Base-by-base conservation (phyloP, 2,797 vertebrate genomes). In the Vireo griseus region DNA sequence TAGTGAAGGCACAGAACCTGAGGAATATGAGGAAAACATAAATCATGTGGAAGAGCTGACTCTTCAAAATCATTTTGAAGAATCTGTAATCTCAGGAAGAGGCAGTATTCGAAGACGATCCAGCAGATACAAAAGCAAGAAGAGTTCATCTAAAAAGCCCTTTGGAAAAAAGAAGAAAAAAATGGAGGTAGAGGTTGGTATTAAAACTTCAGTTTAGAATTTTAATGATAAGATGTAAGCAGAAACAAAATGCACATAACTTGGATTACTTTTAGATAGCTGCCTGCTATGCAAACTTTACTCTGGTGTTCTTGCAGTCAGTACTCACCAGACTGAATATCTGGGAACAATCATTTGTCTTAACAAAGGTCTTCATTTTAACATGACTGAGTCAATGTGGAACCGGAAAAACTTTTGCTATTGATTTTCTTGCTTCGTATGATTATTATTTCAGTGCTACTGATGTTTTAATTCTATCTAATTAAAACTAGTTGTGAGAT, bases 181-280 rank as follows among this genome's bases (percentile, higher is more conserved):
- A 29, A 92, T 57, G 48, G 90, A 94, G 18, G 31, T 82, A 47
- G 59, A 92, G 96, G 96, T 97, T 79, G 16, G 95, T 96, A 52
- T 71, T 88, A 83, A 48, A 77, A 78, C 11, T 87, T 67, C 13
- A 9, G 18, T 35, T 67, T 39, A 47, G 6, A 65, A 52, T 65
- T 79, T 52, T 61, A 82, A 8, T 18, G 73, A n/a, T 50, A 74
- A 55, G 2, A 35, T 20, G 3, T 42, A 67, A 79, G 9, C 8
- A 48, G 21, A 29, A 74, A 42, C 7, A 65, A 39, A 62, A 58
- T 48, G 6, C 18, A 50, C 1, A 0, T 42, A 10, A 31, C 24
- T 52, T 45, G n/a, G 19, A n/a, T 37, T 57, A 16, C 11, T 65
- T 85, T 68, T 62, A 40, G 6, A 17, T 21, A 67, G 10, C 24